A percentile compares a stretch with the other conserved stretches of the same genome.
These are phyloP conservation scores for Drosophila neocordata DNA, from an alignment of 1,140 invertebrate species.

Conservation along the genomic window DNA sequence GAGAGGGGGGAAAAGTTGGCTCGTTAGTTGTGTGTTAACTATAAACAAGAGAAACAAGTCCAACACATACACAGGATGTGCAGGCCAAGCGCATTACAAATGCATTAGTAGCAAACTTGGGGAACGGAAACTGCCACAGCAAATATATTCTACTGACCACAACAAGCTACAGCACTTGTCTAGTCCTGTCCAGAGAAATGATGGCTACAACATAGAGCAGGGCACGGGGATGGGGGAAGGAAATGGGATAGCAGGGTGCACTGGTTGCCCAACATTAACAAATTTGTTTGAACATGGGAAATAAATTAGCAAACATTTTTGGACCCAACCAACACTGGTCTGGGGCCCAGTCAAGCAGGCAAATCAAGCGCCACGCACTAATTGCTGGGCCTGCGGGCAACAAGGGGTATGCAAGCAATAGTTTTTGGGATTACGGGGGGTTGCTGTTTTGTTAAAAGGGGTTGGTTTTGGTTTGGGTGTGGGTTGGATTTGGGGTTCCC, in stretches of 20 bases:
- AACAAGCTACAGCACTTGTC: constrained; percentile 73
- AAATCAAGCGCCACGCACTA: constrained; percentile 72
- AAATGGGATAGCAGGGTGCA: constrained; percentile 9
- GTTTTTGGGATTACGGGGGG: not conserved
- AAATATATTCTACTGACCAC: constrained; percentile 63
- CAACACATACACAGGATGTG: constrained; percentile 62
- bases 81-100: constrained; percentile 75
- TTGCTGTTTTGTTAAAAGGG: not conserved
- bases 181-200: constrained; percentile 13
- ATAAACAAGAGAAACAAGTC: constrained; percentile 61
- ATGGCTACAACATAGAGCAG: not conserved
- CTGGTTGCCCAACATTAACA: constrained; percentile 67
- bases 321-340: constrained; percentile 33
- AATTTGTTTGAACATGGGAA: constrained; percentile 82
- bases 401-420: not conserved
- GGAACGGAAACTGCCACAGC: constrained; percentile 36
- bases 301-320: constrained; percentile 83
- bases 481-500: constrained; percentile 39
- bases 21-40: constrained; percentile 61
- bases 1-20: constrained; percentile 12
- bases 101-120: constrained; percentile 54
- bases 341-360: constrained; percentile 48
- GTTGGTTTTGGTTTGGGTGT: not conserved
- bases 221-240: constrained; percentile 13
- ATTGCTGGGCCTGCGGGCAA: constrained; percentile 42